These are phyloP conservation scores for Pollachius pollachius DNA, from an alignment of 2,113 vertebrate genomes.

Conservation along the genomic window DNA sequence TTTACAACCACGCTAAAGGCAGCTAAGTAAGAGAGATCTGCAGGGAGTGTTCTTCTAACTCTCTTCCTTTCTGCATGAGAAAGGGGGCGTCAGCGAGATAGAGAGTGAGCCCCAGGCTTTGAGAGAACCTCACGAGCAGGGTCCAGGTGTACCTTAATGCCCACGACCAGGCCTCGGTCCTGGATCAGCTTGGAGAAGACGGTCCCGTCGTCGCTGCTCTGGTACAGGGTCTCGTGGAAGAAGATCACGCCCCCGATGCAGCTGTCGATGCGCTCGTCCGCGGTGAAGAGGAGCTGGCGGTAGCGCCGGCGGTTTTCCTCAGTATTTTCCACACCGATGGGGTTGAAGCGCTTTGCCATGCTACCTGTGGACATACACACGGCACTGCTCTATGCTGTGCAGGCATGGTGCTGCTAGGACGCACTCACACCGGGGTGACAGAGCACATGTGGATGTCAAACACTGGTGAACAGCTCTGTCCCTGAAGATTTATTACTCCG, in stretches of 20 bases:
- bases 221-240: conserved; percentile 98
- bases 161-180: conserved; percentile 90
- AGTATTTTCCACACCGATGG: conserved; percentile 94
- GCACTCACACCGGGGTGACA: background rate
- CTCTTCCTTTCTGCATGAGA: too few relatives aligned
- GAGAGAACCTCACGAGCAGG: background rate
- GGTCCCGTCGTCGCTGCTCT: conserved; percentile 86
- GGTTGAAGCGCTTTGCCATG: conserved; percentile 94
- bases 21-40: too few relatives aligned
- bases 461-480: background rate
- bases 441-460: background rate
- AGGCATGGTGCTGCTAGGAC: background rate
- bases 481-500: background rate
- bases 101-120: background rate
- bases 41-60: too few relatives aligned
- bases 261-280: conserved; percentile 85
- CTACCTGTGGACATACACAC: conserved; percentile 76
- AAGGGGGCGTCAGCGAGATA: background rate
- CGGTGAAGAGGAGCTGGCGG: conserved; percentile 93
- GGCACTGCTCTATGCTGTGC: background rate
- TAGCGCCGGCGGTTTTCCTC: conserved; percentile 95
- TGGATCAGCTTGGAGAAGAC: conserved; percentile 86
- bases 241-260: conserved; percentile 96
- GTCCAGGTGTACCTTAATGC: conserved; percentile 85
- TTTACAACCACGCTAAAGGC: too few relatives aligned